A percentile compares a stretch with the other conserved stretches of the same genome.
Evolutionary conservation across 2,113 vertebrate species (phyloP).

Genomic region (Trogon surrucura): DNA sequence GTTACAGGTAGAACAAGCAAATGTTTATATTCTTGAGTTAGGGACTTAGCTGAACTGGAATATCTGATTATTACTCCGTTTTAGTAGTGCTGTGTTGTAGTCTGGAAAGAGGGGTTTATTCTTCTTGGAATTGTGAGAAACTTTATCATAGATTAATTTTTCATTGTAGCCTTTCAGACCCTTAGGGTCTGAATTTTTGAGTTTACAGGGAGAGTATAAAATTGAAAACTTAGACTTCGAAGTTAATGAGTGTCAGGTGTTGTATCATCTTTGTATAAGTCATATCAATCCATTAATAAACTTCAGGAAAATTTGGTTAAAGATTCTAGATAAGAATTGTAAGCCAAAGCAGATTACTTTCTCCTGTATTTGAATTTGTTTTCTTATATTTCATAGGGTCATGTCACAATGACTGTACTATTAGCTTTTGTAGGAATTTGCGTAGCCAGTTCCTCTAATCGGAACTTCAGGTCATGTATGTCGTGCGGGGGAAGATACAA

Average conservation of each 20-base stretch:
- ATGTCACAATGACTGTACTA: not conserved
- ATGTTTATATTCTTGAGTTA: not conserved
- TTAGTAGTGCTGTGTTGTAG: not conserved
- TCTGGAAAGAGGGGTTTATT: not conserved
- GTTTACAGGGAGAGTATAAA: not conserved
- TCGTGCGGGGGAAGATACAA: not conserved
- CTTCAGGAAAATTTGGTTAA: not conserved
- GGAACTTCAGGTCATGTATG: not conserved
- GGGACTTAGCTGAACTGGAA: not conserved
- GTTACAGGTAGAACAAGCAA: not conserved
- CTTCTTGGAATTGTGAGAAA: not conserved
- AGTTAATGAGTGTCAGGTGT: not conserved
- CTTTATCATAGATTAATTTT: not conserved
- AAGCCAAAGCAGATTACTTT: not conserved
- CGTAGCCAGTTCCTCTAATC: not conserved
- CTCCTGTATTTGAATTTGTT: not conserved
- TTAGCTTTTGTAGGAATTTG: not conserved
- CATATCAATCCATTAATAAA: not conserved
- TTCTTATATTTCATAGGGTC: not conserved
- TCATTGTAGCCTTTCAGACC: not conserved
- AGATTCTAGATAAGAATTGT: not conserved
- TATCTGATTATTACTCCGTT: not conserved
- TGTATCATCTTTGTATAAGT: not conserved
- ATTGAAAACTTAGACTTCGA: not conserved
- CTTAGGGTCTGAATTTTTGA: not conserved